Percentiles rank a stretch among this genome's conserved stretches.
Conservation (phyloP, 2,113 vertebrate genomes). For the Gymnobelideus leadbeateri region DNA sequence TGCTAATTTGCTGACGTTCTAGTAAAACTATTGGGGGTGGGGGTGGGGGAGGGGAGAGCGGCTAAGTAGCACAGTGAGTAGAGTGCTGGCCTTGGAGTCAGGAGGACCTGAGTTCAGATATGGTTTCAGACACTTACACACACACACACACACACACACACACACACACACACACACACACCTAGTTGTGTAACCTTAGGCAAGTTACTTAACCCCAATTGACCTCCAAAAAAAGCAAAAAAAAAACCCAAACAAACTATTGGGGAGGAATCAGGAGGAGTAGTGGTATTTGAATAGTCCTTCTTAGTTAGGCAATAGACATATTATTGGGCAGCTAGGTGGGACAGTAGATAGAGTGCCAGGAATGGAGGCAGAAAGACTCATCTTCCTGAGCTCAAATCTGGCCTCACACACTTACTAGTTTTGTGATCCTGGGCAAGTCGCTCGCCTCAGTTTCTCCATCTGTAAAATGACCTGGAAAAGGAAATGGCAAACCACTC, state of each 20-base stretch:
- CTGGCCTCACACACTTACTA: background rate
- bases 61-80: too few relatives aligned
- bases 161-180: too few relatives aligned
- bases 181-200: too few relatives aligned
- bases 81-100: too few relatives aligned
- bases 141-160: too few relatives aligned
- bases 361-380: background rate
- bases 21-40: background rate
- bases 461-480: background rate
- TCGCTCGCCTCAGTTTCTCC: background rate
- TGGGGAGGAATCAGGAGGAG: background rate
- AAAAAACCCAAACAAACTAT: too few relatives aligned
- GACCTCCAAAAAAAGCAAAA: too few relatives aligned
- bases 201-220: too few relatives aligned
- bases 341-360: background rate
- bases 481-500: background rate
- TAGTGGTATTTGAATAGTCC: background rate
- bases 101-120: too few relatives aligned
- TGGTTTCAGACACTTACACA: too few relatives aligned
- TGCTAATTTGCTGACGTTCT: background rate
- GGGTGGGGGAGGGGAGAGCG: too few relatives aligned
- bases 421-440: background rate
- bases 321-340: background rate
- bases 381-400: background rate
- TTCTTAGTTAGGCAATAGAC: background rate